Conservation (phyloP, 2,888 invertebrate genomes). For the Phortica okadai region DNA sequence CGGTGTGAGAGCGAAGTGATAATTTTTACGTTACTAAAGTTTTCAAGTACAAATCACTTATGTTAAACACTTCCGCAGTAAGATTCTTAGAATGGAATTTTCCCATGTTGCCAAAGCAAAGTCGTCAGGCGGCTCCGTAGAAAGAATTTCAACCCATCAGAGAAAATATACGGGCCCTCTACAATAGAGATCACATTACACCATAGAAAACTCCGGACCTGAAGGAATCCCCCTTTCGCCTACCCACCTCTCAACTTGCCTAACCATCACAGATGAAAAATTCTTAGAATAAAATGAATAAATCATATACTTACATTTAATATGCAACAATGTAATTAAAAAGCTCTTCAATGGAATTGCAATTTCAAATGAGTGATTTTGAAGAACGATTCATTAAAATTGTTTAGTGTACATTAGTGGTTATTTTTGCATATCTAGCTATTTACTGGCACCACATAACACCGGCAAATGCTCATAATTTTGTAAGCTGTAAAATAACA, state of each 20-base stretch:
- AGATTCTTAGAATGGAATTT: not conserved
- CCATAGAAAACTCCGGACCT: too few species aligned
- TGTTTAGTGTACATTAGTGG: not conserved
- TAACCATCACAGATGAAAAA: too few species aligned
- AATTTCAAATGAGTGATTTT: not conserved
- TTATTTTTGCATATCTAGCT: not conserved
- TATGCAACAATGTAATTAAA: not conserved
- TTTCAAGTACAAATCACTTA: slow-evolving; percentile 1
- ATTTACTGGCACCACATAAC: not conserved
- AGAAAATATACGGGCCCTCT: too few species aligned
- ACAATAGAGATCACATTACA: too few species aligned
- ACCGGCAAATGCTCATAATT: too few species aligned
- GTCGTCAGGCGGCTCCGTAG: too few species aligned
- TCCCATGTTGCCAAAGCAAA: not conserved
- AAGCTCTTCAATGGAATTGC: not conserved
- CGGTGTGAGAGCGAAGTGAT: not conserved
- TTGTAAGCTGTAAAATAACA: not conserved
- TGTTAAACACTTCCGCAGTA: slow-evolving; percentile 5
- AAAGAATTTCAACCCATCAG: too few species aligned
- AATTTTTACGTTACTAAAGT: not conserved
- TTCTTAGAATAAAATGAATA: too few species aligned
- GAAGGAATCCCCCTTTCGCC: too few species aligned
- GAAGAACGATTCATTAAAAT: slow-evolving; percentile 4
- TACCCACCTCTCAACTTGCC: too few species aligned
- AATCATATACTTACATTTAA: not conserved